Evolutionary conservation across 2,113 vertebrate species (phyloP).

Genomic region (Ranitomeya variabilis): DNA sequence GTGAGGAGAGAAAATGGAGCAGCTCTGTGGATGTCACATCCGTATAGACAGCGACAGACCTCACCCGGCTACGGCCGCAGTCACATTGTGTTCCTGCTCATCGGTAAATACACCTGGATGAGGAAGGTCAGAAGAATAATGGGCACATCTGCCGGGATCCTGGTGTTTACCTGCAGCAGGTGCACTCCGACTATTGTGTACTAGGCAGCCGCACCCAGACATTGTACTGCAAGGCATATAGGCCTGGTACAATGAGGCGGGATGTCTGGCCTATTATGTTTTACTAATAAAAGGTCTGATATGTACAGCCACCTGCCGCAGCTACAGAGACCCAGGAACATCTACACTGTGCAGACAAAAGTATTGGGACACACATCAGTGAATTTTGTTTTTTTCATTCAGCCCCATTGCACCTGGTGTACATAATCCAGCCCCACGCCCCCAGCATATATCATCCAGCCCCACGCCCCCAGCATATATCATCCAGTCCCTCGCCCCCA

Average conservation of each 20-base stretch:
- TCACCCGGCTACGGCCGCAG: background rate
- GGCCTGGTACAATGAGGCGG: background rate
- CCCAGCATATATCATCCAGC: no score
- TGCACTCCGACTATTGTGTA: background rate
- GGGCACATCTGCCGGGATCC: background rate
- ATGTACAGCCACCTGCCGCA: background rate
- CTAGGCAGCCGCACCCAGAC: background rate
- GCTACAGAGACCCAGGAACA: background rate
- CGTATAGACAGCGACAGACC: background rate
- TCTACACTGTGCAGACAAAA: background rate
- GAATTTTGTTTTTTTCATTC: no score
- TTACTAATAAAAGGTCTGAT: background rate
- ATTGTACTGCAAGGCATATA: background rate
- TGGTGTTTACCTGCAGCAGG: background rate
- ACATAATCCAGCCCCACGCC: no score
- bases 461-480: no score
- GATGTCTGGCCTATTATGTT: background rate
- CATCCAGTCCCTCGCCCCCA: no score
- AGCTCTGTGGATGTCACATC: background rate
- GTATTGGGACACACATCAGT: no score
- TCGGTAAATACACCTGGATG: conserved; percentile 1
- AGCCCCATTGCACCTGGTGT: no score
- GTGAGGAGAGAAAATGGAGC: background rate
- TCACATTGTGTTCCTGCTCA: background rate
- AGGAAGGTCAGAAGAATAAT: background rate